Conservation (phyloP, 2,797 vertebrate genomes). For the Hydrocynus forskahlii region DNA sequence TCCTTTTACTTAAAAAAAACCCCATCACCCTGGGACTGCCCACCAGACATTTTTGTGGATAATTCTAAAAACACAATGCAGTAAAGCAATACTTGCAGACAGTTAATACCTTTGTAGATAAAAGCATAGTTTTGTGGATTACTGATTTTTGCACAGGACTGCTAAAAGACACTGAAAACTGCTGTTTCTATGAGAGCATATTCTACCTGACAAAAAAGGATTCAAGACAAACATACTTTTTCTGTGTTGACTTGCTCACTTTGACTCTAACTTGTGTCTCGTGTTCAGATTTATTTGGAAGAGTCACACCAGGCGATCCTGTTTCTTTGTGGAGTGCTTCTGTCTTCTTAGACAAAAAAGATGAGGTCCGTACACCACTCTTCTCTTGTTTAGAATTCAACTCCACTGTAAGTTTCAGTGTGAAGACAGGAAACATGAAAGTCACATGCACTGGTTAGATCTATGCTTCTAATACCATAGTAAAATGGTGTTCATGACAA, state of each 20-base stretch:
- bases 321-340: neutral
- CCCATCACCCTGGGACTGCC: too few species aligned
- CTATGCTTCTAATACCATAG: neutral
- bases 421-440: neutral
- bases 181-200: too few species aligned
- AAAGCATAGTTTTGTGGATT: too few species aligned
- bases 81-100: too few species aligned
- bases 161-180: too few species aligned
- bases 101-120: too few species aligned
- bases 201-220: neutral
- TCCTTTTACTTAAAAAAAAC: too few species aligned
- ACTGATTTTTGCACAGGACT: too few species aligned
- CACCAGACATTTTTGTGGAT: too few species aligned
- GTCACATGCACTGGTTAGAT: neutral
- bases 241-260: constrained; percentile 76
- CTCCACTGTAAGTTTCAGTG: neutral
- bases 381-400: neutral
- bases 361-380: neutral
- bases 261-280: constrained; percentile 70
- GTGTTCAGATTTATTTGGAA: constrained; percentile 61
- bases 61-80: too few species aligned
- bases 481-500: constrained; percentile 20
- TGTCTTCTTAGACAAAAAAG: constrained; percentile 1
- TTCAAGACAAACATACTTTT: constrained; percentile 62
- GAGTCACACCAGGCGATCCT: constrained; percentile 56